Conservation (phyloP, 1,140 invertebrate genomes). For the Oryctes rhinoceros region DNA sequence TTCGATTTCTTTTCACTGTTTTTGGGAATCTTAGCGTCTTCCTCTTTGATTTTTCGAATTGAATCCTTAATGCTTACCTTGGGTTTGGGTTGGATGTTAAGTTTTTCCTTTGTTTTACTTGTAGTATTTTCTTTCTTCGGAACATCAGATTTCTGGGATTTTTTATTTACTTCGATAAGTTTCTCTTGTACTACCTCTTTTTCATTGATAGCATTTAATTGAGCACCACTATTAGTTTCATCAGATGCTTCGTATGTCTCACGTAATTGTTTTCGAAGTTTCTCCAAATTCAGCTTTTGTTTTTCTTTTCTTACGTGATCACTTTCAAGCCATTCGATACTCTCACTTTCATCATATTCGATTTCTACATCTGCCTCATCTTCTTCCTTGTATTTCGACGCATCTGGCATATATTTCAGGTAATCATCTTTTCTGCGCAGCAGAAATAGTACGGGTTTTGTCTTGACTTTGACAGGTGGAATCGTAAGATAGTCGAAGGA, state of each 20-base stretch:
- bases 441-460: slow-evolving; percentile 80
- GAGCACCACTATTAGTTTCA: not conserved
- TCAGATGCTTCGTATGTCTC: slow-evolving; percentile 12
- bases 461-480: slow-evolving; percentile 81
- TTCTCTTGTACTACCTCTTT: not conserved
- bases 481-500: slow-evolving; percentile 79
- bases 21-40: slow-evolving; percentile 10
- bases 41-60: slow-evolving; percentile 27
- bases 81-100: not conserved
- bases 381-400: slow-evolving; percentile 23
- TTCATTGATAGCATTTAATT: not conserved
- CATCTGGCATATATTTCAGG: slow-evolving; percentile 52
- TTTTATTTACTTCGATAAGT: slow-evolving; percentile 1
- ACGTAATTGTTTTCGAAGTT: slow-evolving; percentile 12
- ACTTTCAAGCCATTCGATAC: not conserved
- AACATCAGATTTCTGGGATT: slow-evolving; percentile 1
- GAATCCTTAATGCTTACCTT: not conserved
- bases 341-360: slow-evolving; percentile 23
- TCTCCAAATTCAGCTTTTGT: not conserved
- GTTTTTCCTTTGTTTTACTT: slow-evolving; percentile 1
- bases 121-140: not conserved
- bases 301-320: not conserved
- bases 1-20: slow-evolving; percentile 24
- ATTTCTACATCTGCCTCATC: slow-evolving; percentile 32
- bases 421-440: slow-evolving; percentile 68